Evolutionary conservation across 2,797 vertebrate genomes (phyloP), one percentile per base, ranked within the genome.

Genomic region (Megaceryle alcyon): DNA sequence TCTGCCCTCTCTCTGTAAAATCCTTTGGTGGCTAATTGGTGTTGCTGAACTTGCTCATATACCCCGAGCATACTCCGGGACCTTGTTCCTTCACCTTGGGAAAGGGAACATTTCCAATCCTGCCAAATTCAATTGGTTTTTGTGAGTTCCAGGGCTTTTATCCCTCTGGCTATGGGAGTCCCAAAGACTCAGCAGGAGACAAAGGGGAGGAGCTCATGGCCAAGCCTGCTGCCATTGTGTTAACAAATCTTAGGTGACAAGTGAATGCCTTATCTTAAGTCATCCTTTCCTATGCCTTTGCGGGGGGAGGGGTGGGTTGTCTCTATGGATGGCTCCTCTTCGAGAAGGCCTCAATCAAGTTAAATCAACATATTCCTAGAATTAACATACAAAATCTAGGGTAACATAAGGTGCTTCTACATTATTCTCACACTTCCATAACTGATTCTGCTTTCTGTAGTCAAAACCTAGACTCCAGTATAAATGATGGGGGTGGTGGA

Each of bases 191-290:
- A 81, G 39, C 37, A 44, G 63, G 56, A 88, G 28, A 91, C 66
- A 90, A 90, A 90, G 21, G 15, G 39, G 84, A 91, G 82, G 77
- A 92, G 82, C 77, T 95, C 56, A 53, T 3, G 56, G 70, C 54
- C 66, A 72, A 83, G 80, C 1, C 9, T 25, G 17, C 20, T 84
- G 66, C 43, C n/a, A 66, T 81, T 86, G 60, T 93, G 64, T 71
- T 76, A 79, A 78, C 76, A 46, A n/a, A 31, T 83, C 61, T 29
- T 51, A 41, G 28, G 54, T 72, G 81, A 70, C 68, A 92, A 80
- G 77, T 33, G 19, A 80, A 92, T 59, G 29, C 44, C 71, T 92
- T 87, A 89, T 75, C 90, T 91, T 78, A 89, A 93, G 20, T 59
- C 29, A 49, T 22, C 29, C 9, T 68, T 89, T 92, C 86, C 68